Percentiles rank a stretch among this genome's conserved stretches.
Conservation (phyloP, 2,797 vertebrate species). For the Eurystomus glaucurus region DNA sequence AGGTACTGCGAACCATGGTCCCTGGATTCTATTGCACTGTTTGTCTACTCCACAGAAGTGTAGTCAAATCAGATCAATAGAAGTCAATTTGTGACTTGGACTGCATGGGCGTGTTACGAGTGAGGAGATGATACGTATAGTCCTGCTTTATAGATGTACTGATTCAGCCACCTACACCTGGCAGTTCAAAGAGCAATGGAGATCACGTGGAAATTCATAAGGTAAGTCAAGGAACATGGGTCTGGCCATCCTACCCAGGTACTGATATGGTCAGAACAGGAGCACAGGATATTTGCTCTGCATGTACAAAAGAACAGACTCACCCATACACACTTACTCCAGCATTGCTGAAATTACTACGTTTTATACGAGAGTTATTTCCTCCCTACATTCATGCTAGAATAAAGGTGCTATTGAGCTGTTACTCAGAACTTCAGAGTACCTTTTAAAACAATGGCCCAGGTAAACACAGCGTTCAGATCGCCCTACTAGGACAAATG, state of each 20-base stretch:
- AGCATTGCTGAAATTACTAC: neutral
- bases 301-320: neutral
- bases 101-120: neutral
- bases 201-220: neutral
- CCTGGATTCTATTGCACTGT: neutral
- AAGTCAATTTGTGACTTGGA: slow-evolving; percentile 15
- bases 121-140: neutral
- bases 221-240: neutral
- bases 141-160: neutral
- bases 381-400: neutral
- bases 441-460: neutral
- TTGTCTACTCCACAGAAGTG: neutral
- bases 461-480: neutral
- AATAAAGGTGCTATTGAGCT: neutral
- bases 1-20: neutral
- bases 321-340: neutral
- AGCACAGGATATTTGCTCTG: neutral
- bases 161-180: neutral
- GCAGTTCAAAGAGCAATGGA: neutral
- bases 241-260: neutral
- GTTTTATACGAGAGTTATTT: neutral
- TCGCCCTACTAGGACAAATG: neutral
- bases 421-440: neutral
- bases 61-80: slow-evolving; percentile 40
- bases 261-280: neutral